Base-by-base conservation (phyloP, 2,888 invertebrate genomes). In the Empis stercorea region DNA sequence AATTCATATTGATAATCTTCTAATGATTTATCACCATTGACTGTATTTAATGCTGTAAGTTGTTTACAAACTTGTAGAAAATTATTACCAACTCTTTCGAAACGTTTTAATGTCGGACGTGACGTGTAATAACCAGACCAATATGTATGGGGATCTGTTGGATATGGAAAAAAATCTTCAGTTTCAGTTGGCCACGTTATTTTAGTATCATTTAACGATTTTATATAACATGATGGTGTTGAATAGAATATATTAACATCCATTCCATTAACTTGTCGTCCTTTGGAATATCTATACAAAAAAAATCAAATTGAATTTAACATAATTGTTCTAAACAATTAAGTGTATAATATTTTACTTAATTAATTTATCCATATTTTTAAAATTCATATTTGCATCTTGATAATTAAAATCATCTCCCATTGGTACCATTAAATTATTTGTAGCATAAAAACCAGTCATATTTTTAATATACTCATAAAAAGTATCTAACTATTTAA, bases 121-220 rank as follows among this genome's bases (percentile, higher is more conserved):
- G 89, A 89, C 0, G 86, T 84, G 60, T 81, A 91, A 60, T 87
- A 91, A 0, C 96, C 96, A 0, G 94, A 93, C 97, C 96, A 97
- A 62, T 81, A 96, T 0, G 87, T 75, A 58, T 92, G 84, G 0
- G 80, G 76, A 61, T 86, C 85, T 39, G 84, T 85, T 1, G 91
- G 86, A 67, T 89, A 94, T 0, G 94, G 93, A 67, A 94, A 91
- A 71, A 91, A 93, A 60, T 94, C 94, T 57, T 91, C 89, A 1
- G 72, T 71, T 64, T 92, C 92, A 0, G 75, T 75, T 0, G 82
- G 74, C 72, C 86, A 79, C 0, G 77, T 76, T 10, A 79, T 71
- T 10, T 81, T 76, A 1, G 80, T 74, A 49, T 86, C 80, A 54
- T 84, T 76, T 0, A 89, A 72, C 0, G 87, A 78, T 60, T 87